Conservation (phyloP, 2,797 vertebrate species). For the Sebastiscus tertius region DNA sequence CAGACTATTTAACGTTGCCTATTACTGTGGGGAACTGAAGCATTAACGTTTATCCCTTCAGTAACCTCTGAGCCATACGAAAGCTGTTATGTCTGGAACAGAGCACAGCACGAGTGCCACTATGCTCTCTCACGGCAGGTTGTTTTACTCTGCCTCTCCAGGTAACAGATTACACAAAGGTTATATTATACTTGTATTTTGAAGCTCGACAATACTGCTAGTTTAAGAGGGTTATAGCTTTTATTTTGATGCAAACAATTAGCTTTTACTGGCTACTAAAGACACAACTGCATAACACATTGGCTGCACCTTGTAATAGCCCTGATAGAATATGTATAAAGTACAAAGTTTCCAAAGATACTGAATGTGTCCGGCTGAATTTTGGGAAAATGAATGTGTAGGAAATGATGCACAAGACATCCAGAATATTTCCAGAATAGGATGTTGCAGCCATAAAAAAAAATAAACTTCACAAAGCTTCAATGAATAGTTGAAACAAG, state of each 20-base stretch:
- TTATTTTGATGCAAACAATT: neutral
- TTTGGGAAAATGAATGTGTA: neutral
- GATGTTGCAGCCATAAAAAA: neutral
- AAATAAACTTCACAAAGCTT: no score
- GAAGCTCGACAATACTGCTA: neutral
- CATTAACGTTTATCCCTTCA: conserved; percentile 60
- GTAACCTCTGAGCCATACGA: conserved; percentile 71
- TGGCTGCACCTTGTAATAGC: neutral
- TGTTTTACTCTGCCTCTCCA: conserved; percentile 25
- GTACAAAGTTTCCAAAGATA: neutral
- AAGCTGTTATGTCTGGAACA: conserved; percentile 59
- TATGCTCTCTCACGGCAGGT: conserved; percentile 61
- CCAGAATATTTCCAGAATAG: neutral
- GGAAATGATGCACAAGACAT: neutral
- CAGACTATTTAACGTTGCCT: conserved; percentile 41
- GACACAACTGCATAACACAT: neutral
- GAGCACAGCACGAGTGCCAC: conserved; percentile 46
- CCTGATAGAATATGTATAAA: neutral
- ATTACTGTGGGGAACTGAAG: conserved; percentile 71
- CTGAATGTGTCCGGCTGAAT: neutral
- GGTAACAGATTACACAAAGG: neutral
- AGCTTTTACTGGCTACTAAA: neutral
- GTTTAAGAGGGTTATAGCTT: neutral
- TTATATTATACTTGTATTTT: neutral
- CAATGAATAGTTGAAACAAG: no score